These are phyloP conservation scores for Leptinotarsa lineolata DNA, from an alignment of 1,140 invertebrate species.

Conservation along the genomic window DNA sequence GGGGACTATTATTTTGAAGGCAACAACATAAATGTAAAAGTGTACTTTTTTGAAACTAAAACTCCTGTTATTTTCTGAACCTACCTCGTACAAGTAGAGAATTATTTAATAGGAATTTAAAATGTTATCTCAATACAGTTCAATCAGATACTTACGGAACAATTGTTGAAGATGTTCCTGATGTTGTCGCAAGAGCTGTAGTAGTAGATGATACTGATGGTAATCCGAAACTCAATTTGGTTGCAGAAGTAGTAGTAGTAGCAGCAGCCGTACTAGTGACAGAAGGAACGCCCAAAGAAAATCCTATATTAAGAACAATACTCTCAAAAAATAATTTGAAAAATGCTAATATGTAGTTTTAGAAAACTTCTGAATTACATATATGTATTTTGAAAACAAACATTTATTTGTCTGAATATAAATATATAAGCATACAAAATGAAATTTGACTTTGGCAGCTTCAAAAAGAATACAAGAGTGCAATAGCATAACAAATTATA, in stretches of 20 bases:
- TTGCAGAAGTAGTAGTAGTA: constrained; percentile 29
- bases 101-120: too few species aligned
- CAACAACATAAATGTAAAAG: too few species aligned
- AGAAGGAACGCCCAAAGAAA: constrained; percentile 35
- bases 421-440: too few species aligned
- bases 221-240: constrained; percentile 35
- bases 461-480: too few species aligned
- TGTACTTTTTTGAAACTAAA: too few species aligned
- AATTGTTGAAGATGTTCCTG: background rate
- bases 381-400: too few species aligned
- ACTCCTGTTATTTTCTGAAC: too few species aligned
- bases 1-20: too few species aligned
- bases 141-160: background rate
- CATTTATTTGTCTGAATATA: too few species aligned
- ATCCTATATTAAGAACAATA: constrained; percentile 8
- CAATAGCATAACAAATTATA: too few species aligned
- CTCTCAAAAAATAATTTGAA: constrained; percentile 32
- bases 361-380: constrained; percentile 4
- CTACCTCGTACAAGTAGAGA: too few species aligned
- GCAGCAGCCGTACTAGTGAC: constrained; percentile 24
- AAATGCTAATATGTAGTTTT: constrained; percentile 41
- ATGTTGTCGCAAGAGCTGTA: constrained; percentile 27
- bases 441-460: too few species aligned
- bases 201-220: constrained; percentile 33
- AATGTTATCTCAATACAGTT: background rate